A percentile compares a stretch with the other conserved stretches of the same genome.
Conservation (phyloP, 1,140 invertebrate species). For the Heterodera schachtii region DNA sequence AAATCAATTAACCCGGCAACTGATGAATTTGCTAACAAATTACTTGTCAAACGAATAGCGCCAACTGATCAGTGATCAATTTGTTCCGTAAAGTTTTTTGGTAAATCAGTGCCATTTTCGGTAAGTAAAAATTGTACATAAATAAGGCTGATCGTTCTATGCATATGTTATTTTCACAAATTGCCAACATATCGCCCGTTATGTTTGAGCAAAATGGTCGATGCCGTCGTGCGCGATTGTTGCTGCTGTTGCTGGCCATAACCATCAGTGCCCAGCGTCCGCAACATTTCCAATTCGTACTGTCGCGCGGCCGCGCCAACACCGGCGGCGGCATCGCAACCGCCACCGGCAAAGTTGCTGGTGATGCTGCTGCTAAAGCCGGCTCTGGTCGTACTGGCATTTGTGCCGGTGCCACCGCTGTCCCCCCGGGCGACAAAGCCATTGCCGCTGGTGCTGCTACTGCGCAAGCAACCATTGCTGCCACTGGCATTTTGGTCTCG, state of each 20-base stretch:
- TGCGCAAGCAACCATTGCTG: not conserved
- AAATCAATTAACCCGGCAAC: too few species aligned
- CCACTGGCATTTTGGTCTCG: constrained; percentile 1
- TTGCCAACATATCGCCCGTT: constrained; percentile 31
- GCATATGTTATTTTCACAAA: too few species aligned
- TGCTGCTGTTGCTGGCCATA: not conserved
- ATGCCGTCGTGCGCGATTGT: not conserved
- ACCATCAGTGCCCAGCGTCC: too few species aligned
- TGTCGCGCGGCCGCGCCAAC: constrained; percentile 11
- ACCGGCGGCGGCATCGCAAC: not conserved
- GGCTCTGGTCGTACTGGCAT: not conserved
- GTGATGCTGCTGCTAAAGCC: too few species aligned
- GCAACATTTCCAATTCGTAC: constrained; percentile 8
- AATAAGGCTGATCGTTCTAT: too few species aligned
- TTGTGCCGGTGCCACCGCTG: not conserved
- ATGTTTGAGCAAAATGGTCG: constrained; percentile 24
- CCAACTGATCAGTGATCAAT: too few species aligned
- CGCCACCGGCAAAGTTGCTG: not conserved
- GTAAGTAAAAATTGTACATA: too few species aligned
- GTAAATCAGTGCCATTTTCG: too few species aligned
- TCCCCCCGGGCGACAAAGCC: not conserved
- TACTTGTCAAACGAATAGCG: too few species aligned
- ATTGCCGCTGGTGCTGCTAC: too few species aligned
- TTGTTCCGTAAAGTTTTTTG: too few species aligned
- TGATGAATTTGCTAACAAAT: too few species aligned